Conservation (phyloP, 2,113 vertebrate genomes). For the Labeo rohita region DNA sequence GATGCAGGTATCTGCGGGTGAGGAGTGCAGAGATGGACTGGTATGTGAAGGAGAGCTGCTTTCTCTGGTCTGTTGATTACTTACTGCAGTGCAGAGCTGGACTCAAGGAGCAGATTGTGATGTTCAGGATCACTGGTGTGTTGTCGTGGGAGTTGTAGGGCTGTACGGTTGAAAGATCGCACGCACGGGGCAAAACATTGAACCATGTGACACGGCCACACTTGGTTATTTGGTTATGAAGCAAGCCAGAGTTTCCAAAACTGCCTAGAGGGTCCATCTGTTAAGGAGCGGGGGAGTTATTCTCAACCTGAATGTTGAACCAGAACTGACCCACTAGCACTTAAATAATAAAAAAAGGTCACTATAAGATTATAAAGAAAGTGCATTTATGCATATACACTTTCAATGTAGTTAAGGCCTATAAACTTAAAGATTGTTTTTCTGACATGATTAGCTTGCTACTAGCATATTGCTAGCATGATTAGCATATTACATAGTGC, state of each 20-base stretch:
- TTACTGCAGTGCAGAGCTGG: neutral
- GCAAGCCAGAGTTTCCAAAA: conserved; percentile 1
- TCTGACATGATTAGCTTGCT: no score
- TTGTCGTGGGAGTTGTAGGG: conserved; percentile 33
- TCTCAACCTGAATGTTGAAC: neutral
- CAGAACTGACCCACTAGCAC: neutral
- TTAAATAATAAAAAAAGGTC: neutral
- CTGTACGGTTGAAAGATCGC: conserved; percentile 1
- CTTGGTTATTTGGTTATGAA: conserved; percentile 32
- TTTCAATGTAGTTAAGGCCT: neutral
- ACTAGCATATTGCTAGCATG: no score
- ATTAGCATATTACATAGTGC: no score
- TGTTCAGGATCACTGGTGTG: neutral
- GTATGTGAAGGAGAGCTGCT: conserved; percentile 48
- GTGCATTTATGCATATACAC: neutral
- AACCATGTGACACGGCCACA: neutral
- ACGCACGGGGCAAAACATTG: neutral
- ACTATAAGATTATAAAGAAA: neutral
- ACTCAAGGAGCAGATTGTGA: conserved; percentile 15
- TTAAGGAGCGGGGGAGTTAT: conserved; percentile 9
- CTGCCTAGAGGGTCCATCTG: neutral
- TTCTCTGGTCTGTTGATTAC: neutral
- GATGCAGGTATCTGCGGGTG: conserved; percentile 48
- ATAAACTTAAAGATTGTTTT: no score
- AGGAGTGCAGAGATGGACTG: conserved; percentile 42